These are phyloP conservation scores for Drosophila leonis DNA, from an alignment of 2,888 invertebrate species.

Conservation along the genomic window DNA sequence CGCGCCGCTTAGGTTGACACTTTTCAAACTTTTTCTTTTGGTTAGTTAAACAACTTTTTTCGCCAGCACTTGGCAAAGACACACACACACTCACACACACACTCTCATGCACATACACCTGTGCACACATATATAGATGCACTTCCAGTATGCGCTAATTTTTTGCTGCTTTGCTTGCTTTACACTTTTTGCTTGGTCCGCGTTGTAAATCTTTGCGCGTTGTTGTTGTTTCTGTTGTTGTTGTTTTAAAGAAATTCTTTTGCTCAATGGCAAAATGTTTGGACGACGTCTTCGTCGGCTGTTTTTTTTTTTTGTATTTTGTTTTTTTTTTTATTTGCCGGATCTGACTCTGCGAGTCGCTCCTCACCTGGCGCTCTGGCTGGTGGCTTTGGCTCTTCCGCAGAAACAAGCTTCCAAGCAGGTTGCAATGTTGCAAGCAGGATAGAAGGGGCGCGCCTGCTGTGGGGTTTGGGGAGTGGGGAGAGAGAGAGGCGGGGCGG, in stretches of 20 bases:
- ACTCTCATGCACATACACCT: slow-evolving; percentile 18
- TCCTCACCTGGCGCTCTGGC: slow-evolving; percentile 35
- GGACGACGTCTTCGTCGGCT: slow-evolving; percentile 46
- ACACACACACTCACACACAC: slow-evolving; percentile 17
- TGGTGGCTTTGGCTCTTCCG: slow-evolving; percentile 62
- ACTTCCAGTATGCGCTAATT: slow-evolving; percentile 79
- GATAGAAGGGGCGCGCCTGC: slow-evolving; percentile 44
- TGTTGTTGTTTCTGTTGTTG: slow-evolving; percentile 46
- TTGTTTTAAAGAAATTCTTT: slow-evolving; percentile 64
- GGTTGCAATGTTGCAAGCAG: slow-evolving; percentile 63
- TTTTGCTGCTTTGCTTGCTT: slow-evolving; percentile 68
- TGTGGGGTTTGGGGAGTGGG: neutral
- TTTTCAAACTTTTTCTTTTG: slow-evolving; percentile 77
- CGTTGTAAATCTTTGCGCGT: slow-evolving; percentile 67
- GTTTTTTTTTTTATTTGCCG: slow-evolving; percentile 42
- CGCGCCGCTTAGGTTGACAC: slow-evolving; percentile 73
- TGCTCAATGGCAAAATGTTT: slow-evolving; percentile 66
- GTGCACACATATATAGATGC: slow-evolving; percentile 37
- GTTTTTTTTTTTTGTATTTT: slow-evolving; percentile 19
- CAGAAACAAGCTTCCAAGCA: slow-evolving; percentile 76
- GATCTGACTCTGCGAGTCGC: slow-evolving; percentile 43
- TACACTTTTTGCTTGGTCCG: slow-evolving; percentile 73
- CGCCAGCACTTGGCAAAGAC: slow-evolving; percentile 39
- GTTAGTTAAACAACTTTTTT: slow-evolving; percentile 72
- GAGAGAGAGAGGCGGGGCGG: neutral